phyloP scores from a whole-genome alignment of 2,113 vertebrate species.

The Aegypius monachus region DNA sequence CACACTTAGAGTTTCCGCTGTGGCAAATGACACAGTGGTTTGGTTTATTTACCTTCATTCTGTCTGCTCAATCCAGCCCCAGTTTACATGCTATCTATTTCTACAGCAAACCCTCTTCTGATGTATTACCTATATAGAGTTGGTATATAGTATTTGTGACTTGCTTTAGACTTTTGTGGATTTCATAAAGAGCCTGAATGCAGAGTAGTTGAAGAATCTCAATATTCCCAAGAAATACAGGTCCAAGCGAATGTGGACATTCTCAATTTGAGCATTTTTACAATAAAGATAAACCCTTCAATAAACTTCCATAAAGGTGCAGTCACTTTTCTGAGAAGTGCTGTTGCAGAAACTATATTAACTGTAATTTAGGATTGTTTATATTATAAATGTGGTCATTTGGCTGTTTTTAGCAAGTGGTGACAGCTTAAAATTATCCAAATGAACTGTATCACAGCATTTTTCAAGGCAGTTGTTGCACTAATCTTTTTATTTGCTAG shows the following conservation, averaged over 20 bases:
- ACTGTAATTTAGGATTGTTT: background rate
- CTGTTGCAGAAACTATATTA: background rate
- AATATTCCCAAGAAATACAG: background rate
- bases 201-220: background rate
- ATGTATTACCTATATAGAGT: background rate
- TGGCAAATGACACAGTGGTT: background rate
- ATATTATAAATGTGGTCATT: background rate
- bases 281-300: background rate
- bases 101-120: background rate
- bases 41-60: background rate
- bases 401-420: slow-evolving; percentile 10
- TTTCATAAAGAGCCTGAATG: background rate
- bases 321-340: background rate
- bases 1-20: background rate
- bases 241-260: background rate
- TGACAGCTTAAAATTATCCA: slow-evolving; percentile 5
- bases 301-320: background rate
- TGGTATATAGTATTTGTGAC: background rate
- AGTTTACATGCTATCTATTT: background rate
- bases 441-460: background rate
- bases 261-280: background rate
- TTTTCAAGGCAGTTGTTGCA: slow-evolving; percentile 31
- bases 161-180: background rate
- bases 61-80: background rate
- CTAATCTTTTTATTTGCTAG: background rate